Percentiles rank a stretch among this genome's conserved stretches.
Evolutionary conservation across 1,140 invertebrate genomes (phyloP).

Genomic region (Drosophila subobscura): DNA sequence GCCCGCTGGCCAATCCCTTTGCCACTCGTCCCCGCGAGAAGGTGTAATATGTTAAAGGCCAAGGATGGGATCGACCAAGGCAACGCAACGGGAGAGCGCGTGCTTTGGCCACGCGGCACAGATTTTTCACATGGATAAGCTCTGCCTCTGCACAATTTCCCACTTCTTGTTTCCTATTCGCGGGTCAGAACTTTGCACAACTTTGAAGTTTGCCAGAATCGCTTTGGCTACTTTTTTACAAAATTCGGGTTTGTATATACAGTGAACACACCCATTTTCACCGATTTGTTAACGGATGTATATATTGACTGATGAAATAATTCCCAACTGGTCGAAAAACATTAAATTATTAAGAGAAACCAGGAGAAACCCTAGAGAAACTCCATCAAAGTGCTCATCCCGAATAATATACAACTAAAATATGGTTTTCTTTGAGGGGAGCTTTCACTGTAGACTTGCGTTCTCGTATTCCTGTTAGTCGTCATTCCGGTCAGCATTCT

Average conservation of each 20-base stretch:
- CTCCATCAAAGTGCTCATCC: no score
- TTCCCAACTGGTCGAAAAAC: no score
- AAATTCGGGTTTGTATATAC: background rate
- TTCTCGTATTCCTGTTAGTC: slow-evolving; percentile 36
- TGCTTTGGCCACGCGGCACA: slow-evolving; percentile 69
- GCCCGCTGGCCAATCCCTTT: slow-evolving; percentile 26
- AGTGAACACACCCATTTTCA: slow-evolving; percentile 1
- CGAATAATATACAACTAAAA: background rate
- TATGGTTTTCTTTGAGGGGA: background rate
- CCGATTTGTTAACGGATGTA: no score
- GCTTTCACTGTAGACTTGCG: slow-evolving; percentile 17
- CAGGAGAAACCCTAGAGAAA: background rate
- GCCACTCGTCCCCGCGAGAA: slow-evolving; percentile 35
- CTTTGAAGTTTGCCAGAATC: slow-evolving; percentile 46
- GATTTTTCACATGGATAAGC: slow-evolving; percentile 81
- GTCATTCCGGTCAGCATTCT: slow-evolving; percentile 65
- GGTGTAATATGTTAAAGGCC: slow-evolving; percentile 73
- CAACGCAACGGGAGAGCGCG: slow-evolving; percentile 47
- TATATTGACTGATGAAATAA: no score
- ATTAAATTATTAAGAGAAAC: background rate
- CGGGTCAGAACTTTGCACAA: slow-evolving; percentile 46
- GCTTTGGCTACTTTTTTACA: slow-evolving; percentile 12
- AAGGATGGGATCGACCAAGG: slow-evolving; percentile 6
- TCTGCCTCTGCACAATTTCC: slow-evolving; percentile 50
- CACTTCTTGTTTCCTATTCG: slow-evolving; percentile 41